Evolutionary conservation across 37 sponge, comb jelly and placozoan genomes (phyloP).

Genomic region (Amphimedon queenslandica): DNA sequence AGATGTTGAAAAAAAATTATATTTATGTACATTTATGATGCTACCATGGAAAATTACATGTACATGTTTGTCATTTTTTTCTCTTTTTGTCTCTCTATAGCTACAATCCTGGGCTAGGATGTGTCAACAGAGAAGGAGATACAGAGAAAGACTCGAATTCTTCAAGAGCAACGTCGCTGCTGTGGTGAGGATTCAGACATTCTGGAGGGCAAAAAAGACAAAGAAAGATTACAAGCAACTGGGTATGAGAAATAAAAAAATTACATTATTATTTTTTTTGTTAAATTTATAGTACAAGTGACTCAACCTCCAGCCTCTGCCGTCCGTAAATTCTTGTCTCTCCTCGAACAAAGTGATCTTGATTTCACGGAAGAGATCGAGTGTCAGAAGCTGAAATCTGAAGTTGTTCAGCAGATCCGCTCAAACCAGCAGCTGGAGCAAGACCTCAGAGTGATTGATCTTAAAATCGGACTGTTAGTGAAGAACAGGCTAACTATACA

Average conservation of each 20-base stretch:
- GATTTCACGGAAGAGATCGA: constrained; percentile 96
- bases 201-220: constrained; percentile 83
- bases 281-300: constrained; percentile 44
- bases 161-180: constrained; percentile 67
- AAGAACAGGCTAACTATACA: constrained; percentile 88
- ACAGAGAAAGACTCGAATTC: constrained; percentile 40
- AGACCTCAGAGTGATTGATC: constrained; percentile 92
- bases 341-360: constrained; percentile 95
- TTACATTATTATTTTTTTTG: constrained; percentile 7
- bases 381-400: constrained; percentile 88
- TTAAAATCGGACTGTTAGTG: constrained; percentile 98
- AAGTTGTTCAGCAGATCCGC: constrained; percentile 92
- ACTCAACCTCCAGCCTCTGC: constrained; percentile 75
- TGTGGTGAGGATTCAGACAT: constrained; percentile 81
- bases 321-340: constrained; percentile 86
- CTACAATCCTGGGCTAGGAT: constrained; percentile 65
- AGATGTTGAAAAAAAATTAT: too few relatives aligned
- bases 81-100: constrained; percentile 15
- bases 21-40: too few relatives aligned
- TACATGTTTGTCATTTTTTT: too few relatives aligned
- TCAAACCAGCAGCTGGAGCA: constrained; percentile 94
- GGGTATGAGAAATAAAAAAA: too few relatives aligned
- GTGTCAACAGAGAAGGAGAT: constrained; percentile 47
- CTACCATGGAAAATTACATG: too few relatives aligned
- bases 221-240: constrained; percentile 85